phyloP scores from a whole-genome alignment of 1,140 invertebrate species.

The Nasonia longicornis region DNA sequence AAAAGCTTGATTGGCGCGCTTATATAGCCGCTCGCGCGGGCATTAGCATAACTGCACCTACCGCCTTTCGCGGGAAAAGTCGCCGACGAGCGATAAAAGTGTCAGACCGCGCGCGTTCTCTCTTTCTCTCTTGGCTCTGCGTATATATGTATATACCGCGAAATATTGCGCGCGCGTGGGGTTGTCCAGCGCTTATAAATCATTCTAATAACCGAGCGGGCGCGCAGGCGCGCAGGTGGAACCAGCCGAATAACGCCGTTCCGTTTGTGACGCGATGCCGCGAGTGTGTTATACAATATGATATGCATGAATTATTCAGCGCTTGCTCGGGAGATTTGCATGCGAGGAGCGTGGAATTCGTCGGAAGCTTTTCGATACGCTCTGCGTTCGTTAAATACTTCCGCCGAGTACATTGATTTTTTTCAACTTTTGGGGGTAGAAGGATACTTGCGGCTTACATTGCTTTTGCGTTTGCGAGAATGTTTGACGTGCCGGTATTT shows the following conservation, averaged over 20 bases:
- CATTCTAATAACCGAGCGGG: constrained; percentile 59
- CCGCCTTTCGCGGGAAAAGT: constrained; percentile 47
- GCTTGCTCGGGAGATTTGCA: constrained; percentile 17
- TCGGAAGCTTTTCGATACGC: constrained; percentile 34
- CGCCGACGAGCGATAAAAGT: constrained; percentile 12
- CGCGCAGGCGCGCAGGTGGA: not conserved
- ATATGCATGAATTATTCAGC: constrained; percentile 27
- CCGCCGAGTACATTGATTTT: not conserved
- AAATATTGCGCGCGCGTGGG: not conserved
- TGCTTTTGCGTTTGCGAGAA: not conserved
- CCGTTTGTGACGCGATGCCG: not conserved
- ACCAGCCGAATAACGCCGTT: not conserved
- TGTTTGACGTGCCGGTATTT: too few relatives aligned
- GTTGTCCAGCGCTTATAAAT: constrained; percentile 56
- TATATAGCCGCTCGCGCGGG: not conserved
- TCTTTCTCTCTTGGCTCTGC: not conserved
- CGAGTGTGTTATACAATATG: not conserved
- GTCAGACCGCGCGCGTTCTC: not conserved
- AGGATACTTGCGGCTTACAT: not conserved
- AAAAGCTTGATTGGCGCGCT: constrained; percentile 45
- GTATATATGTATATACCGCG: not conserved
- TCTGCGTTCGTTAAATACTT: not conserved
- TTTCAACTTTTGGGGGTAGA: not conserved
- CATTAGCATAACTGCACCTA: constrained; percentile 48
- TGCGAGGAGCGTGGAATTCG: constrained; percentile 38